Evolutionary conservation across 2,888 invertebrate genomes (phyloP).

Genomic region (Petrolisthes manimaculis): DNA sequence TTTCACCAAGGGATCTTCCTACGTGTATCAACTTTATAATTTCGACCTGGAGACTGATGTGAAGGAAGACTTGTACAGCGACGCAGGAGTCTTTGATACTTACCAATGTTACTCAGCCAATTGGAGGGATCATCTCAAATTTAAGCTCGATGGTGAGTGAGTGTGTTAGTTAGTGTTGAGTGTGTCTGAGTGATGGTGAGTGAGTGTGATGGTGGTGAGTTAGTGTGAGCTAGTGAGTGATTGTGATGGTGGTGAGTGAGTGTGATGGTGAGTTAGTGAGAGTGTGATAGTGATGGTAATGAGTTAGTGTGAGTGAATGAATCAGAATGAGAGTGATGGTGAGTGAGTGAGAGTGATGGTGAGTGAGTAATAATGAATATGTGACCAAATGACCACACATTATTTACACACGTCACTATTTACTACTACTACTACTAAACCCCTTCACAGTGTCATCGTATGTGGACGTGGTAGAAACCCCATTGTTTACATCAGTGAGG

Average conservation of each 20-base stretch:
- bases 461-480: conserved; percentile 26
- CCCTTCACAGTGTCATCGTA: conserved; percentile 32
- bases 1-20: conserved; percentile 11
- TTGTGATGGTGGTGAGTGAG: too few species aligned
- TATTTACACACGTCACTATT: background rate
- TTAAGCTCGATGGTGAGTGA: conserved; percentile 43
- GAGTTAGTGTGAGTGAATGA: too few species aligned
- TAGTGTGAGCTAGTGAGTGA: too few species aligned
- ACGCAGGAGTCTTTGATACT: conserved; percentile 30
- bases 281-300: too few species aligned
- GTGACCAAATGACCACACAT: background rate
- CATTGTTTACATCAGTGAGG: conserved; percentile 25
- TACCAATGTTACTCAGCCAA: conserved; percentile 45
- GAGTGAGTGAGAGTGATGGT: too few species aligned
- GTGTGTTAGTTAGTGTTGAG: conserved; percentile 1
- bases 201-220: too few species aligned
- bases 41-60: conserved; percentile 25
- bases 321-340: too few species aligned
- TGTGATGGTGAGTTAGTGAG: too few species aligned
- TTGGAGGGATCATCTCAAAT: conserved; percentile 44
- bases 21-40: conserved; percentile 35
- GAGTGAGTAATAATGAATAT: background rate
- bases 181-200: too few species aligned
- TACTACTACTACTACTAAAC: background rate
- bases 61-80: conserved; percentile 17